Evolutionary conservation across 2,797 vertebrate species (phyloP).

Genomic region (Cetoscarus ocellatus): DNA sequence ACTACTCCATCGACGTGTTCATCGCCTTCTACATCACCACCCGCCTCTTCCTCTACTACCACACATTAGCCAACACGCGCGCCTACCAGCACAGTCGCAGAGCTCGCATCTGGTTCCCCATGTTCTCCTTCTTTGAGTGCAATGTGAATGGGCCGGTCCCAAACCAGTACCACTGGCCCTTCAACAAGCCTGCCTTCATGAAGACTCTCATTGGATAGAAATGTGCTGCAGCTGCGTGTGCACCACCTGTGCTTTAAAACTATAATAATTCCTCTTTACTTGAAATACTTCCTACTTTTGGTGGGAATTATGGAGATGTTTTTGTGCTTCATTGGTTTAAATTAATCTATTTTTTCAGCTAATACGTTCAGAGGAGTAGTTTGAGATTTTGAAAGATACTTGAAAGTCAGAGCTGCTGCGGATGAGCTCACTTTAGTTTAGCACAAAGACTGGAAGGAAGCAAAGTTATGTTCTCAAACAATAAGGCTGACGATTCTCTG

Average conservation of each 20-base stretch:
- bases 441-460: background rate
- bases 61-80: slow-evolving; percentile 95
- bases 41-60: slow-evolving; percentile 97
- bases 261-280: slow-evolving; percentile 6
- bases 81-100: slow-evolving; percentile 95
- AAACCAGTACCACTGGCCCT: slow-evolving; percentile 98
- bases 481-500: too few species aligned
- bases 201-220: slow-evolving; percentile 90
- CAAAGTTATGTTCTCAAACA: too few species aligned
- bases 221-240: background rate
- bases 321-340: background rate
- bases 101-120: slow-evolving; percentile 97
- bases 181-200: slow-evolving; percentile 90
- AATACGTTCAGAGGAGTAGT: slow-evolving; percentile 12
- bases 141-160: slow-evolving; percentile 97
- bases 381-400: slow-evolving; percentile 5
- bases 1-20: slow-evolving; percentile 98
- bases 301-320: slow-evolving; percentile 7
- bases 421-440: background rate
- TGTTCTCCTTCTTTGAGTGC: slow-evolving; percentile 99
- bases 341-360: slow-evolving; percentile 17
- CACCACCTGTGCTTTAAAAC: slow-evolving; percentile 21
- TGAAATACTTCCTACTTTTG: slow-evolving; percentile 29
- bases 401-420: background rate
- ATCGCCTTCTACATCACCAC: slow-evolving; percentile 99